Percentiles rank a stretch among this genome's conserved stretches.
Evolutionary conservation across 1,140 invertebrate species (phyloP).

Genomic region (Limonius californicus): DNA sequence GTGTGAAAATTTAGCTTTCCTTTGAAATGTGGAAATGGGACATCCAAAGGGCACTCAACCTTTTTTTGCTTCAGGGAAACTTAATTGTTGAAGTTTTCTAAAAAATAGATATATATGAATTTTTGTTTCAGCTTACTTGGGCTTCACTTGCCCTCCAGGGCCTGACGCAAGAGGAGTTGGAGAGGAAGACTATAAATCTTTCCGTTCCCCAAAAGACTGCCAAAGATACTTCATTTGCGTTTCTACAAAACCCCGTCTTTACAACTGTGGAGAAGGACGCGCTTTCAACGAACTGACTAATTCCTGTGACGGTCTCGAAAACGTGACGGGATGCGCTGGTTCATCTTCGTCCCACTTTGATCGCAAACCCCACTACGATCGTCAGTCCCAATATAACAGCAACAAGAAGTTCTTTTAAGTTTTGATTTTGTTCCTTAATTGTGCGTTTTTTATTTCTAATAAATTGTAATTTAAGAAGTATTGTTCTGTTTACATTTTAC

Average conservation of each 20-base stretch:
- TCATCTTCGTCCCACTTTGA: background rate
- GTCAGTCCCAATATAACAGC: background rate
- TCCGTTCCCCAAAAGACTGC: conserved; percentile 62
- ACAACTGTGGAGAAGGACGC: conserved; percentile 70
- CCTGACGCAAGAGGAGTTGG: conserved; percentile 48
- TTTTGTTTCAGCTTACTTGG: conserved; percentile 55
- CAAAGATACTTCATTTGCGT: conserved; percentile 80
- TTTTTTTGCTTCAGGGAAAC: background rate
- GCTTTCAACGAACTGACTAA: conserved; percentile 76
- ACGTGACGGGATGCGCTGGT: conserved; percentile 67
- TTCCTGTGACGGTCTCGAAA: conserved; percentile 71
- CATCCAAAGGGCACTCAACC: background rate
- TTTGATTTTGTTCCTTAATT: too few species aligned
- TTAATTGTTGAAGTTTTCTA: too few species aligned
- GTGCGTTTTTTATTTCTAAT: too few species aligned
- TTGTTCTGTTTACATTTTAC: too few species aligned
- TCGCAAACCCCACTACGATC: background rate
- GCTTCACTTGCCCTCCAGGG: conserved; percentile 62
- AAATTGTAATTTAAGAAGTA: too few species aligned
- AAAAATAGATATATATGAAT: background rate
- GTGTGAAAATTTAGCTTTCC: background rate
- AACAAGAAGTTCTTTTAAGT: background rate
- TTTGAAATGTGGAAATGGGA: background rate
- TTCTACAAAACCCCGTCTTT: conserved; percentile 63
- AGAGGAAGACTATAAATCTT: conserved; percentile 52